Percentiles rank a stretch among this genome's conserved stretches.
These are phyloP conservation scores for Drosophila dunni DNA, from an alignment of 1,140 invertebrate genomes.

Conservation along the genomic window DNA sequence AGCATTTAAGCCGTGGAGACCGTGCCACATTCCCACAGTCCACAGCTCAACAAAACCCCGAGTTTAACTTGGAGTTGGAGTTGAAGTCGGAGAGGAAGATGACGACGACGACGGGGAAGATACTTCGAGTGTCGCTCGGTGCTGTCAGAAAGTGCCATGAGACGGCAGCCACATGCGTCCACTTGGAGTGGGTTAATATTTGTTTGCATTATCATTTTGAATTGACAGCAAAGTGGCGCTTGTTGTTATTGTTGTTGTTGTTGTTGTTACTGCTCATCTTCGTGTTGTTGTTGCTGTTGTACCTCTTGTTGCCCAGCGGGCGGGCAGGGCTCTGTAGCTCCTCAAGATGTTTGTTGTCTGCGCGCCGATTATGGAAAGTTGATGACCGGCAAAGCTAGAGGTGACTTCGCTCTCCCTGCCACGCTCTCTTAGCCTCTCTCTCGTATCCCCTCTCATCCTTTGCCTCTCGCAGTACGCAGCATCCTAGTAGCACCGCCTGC, in stretches of 20 bases:
- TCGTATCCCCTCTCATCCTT: not conserved
- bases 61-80: not conserved
- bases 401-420: too few species aligned
- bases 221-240: constrained; percentile 84
- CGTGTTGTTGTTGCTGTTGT: constrained; percentile 21
- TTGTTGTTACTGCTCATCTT: constrained; percentile 14
- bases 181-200: constrained; percentile 84
- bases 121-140: constrained; percentile 71
- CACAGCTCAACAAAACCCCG: constrained; percentile 20
- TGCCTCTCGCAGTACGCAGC: too few species aligned
- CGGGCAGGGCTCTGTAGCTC: constrained; percentile 49
- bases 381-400: constrained; percentile 58
- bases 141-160: constrained; percentile 81
- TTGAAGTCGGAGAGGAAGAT: constrained; percentile 22
- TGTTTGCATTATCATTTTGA: constrained; percentile 84
- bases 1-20: constrained; percentile 77
- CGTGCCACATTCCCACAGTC: constrained; percentile 78
- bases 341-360: constrained; percentile 81
- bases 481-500: not conserved
- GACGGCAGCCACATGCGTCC: constrained; percentile 79
- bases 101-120: constrained; percentile 28
- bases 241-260: constrained; percentile 68
- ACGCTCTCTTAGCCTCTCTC: not conserved
- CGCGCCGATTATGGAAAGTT: constrained; percentile 81
- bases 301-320: constrained; percentile 52